Percentiles rank a stretch among this genome's conserved stretches.
Evolutionary conservation across 2,888 invertebrate species (phyloP).

Genomic region (Apotomis betuletana): DNA sequence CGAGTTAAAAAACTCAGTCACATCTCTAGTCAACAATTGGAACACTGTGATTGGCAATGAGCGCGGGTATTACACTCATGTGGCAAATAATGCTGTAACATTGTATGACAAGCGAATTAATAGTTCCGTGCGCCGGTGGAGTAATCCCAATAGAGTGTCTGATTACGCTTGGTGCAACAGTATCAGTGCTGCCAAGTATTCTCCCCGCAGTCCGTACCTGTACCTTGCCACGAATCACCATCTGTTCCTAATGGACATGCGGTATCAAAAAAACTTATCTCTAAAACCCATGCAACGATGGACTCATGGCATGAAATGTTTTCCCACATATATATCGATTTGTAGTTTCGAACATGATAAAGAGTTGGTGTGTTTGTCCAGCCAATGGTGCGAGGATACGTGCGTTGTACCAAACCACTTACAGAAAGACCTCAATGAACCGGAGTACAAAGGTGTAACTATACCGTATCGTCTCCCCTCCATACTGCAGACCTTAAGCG

Average conservation of each 20-base stretch:
- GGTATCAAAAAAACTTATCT: constrained; percentile 55
- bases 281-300: constrained; percentile 76
- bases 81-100: constrained; percentile 60
- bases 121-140: constrained; percentile 56
- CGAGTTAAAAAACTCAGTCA: constrained; percentile 56
- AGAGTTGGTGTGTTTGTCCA: constrained; percentile 67
- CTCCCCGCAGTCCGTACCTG: constrained; percentile 57
- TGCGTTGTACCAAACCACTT: constrained; percentile 67
- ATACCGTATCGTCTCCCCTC: constrained; percentile 72
- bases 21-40: constrained; percentile 68
- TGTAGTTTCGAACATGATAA: constrained; percentile 65
- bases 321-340: constrained; percentile 73
- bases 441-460: constrained; percentile 55
- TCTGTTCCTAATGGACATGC: constrained; percentile 68
- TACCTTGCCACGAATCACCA: constrained; percentile 72
- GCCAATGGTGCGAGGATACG: constrained; percentile 76
- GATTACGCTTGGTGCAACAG: constrained; percentile 65
- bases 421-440: constrained; percentile 52
- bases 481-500: constrained; percentile 60
- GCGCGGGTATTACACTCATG: constrained; percentile 63
- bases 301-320: constrained; percentile 82
- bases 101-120: constrained; percentile 74
- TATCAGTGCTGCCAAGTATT: constrained; percentile 64
- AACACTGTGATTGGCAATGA: constrained; percentile 67
- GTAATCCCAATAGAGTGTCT: constrained; percentile 55